These are phyloP conservation scores for Acrocyrtus sp. DNA, from an alignment of 2,888 invertebrate genomes.

Conservation along the genomic window DNA sequence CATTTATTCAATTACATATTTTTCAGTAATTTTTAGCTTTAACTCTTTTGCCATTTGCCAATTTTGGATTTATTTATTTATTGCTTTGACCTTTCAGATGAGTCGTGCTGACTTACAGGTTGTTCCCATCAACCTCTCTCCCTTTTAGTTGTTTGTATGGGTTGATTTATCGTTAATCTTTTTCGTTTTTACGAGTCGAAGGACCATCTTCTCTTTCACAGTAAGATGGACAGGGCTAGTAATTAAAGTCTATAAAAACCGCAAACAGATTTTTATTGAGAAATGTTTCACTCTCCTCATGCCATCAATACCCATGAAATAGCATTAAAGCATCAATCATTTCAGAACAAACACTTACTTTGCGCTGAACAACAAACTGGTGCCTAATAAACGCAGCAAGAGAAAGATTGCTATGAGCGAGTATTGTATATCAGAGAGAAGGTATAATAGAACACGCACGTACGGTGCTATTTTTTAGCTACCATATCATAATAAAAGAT, in stretches of 20 bases:
- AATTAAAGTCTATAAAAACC: not conserved
- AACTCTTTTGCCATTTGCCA: not conserved
- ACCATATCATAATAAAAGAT: too few species aligned
- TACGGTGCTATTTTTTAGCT: too few species aligned
- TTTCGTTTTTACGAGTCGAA: not conserved
- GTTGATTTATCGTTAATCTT: not conserved
- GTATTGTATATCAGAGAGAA: too few species aligned
- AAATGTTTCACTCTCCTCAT: not conserved
- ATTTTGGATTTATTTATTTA: not conserved
- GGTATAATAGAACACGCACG: too few species aligned
- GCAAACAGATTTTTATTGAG: not conserved
- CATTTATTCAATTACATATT: constrained; percentile 12
- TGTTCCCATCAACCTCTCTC: not conserved
- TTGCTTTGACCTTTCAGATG: not conserved
- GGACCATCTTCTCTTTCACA: not conserved
- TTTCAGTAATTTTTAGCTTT: too few species aligned
- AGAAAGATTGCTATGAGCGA: too few species aligned
- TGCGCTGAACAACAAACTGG: too few species aligned
- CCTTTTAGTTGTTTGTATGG: not conserved
- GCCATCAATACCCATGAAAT: not conserved
- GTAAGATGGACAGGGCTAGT: not conserved
- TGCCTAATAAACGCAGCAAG: too few species aligned
- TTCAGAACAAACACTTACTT: too few species aligned
- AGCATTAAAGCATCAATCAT: too few species aligned
- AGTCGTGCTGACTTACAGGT: not conserved